Conservation (phyloP, 2,113 vertebrate species). For the Pterocles orientalis region DNA sequence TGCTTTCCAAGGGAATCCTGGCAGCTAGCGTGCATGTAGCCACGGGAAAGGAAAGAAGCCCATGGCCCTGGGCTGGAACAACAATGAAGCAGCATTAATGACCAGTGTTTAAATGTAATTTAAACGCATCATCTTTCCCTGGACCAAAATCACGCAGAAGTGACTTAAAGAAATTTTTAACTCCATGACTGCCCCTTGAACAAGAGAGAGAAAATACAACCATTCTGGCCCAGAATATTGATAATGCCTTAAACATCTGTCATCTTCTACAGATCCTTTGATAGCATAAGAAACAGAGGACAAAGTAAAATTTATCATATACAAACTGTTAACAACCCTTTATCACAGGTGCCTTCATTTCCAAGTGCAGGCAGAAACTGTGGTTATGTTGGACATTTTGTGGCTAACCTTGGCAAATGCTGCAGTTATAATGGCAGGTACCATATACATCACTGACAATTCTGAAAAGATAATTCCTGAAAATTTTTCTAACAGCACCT, state of each 20-base stretch:
- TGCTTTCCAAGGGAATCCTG: not conserved
- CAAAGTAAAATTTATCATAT: not conserved
- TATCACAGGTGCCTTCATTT: not conserved
- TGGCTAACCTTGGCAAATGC: not conserved
- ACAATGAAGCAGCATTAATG: not conserved
- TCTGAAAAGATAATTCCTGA: not conserved
- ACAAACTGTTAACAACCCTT: not conserved
- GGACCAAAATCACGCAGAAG: not conserved
- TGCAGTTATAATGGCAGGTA: not conserved
- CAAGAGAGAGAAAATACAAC: not conserved
- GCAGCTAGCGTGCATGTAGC: not conserved
- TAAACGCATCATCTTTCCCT: not conserved
- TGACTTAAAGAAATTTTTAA: not conserved
- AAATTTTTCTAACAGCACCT: not conserved
- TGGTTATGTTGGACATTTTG: not conserved
- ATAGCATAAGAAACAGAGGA: not conserved
- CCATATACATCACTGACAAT: not conserved
- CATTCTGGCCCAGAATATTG: not conserved
- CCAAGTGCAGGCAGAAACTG: not conserved
- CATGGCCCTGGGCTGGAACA: not conserved
- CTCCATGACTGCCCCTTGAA: not conserved
- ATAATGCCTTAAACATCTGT: not conserved
- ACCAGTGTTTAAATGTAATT: not conserved
- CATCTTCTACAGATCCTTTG: not conserved
- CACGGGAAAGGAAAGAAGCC: not conserved